phyloP scores from a whole-genome alignment of 2,113 vertebrate genomes.

The Proterorhinus semilunaris region DNA sequence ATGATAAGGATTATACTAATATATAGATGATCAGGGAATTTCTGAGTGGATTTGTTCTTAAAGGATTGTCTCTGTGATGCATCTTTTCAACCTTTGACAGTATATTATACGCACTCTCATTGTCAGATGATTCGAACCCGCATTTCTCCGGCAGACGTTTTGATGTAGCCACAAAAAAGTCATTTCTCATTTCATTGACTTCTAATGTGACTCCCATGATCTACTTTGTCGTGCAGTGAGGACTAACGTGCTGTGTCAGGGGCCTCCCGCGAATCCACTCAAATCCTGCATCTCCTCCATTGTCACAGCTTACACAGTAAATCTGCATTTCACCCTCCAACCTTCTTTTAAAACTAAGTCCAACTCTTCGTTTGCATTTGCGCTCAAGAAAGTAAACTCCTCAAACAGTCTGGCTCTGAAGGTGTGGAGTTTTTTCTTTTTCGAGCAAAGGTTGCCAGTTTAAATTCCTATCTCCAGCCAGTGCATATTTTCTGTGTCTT shows the following conservation, averaged over 20 bases:
- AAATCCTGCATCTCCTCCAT: constrained; percentile 31
- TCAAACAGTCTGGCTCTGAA: no score
- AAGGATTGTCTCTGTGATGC: not conserved
- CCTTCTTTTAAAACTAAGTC: constrained; percentile 17
- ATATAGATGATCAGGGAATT: no score
- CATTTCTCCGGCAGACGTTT: not conserved
- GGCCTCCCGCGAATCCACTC: constrained; percentile 48
- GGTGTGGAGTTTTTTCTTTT: no score
- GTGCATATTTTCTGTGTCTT: no score
- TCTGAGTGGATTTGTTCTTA: not conserved
- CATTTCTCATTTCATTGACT: constrained; percentile 38
- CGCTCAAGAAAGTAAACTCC: constrained; percentile 18
- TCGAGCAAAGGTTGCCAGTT: no score
- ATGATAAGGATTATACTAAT: no score
- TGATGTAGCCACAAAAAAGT: not conserved
- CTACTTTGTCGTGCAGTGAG: constrained; percentile 34
- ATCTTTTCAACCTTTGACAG: not conserved
- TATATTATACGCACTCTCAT: not conserved
- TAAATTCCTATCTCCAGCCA: no score
- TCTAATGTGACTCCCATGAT: constrained; percentile 36
- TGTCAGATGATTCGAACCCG: not conserved
- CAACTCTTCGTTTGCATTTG: constrained; percentile 17
- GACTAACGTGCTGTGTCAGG: constrained; percentile 58
- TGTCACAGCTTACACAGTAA: constrained; percentile 57
- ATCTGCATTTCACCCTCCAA: constrained; percentile 61